Evolutionary conservation across 2,888 invertebrate species (phyloP), one percentile per base, ranked within the genome.

Genomic region (Cyclophora punctaria): DNA sequence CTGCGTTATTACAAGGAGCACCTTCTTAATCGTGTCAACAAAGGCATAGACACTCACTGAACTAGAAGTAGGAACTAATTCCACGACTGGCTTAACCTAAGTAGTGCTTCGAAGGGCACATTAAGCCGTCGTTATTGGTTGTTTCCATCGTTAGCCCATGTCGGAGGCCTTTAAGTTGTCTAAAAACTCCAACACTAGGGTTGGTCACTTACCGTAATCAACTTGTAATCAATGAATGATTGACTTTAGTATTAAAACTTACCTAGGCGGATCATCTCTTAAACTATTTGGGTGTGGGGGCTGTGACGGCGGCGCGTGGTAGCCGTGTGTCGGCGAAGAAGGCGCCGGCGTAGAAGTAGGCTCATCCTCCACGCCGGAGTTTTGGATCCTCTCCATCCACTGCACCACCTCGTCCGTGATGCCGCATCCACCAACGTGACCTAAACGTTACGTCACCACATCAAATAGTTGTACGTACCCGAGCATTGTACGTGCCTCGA

Each of bases 321-420:
- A 64, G 41, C 73, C 73, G 49, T 76, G 74, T 4, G 71, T 55
- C 7, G 78, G 64, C 0, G 78, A 62, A 2, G 75, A 58, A n/a
- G 70, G 62, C 40, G 74, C 65, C 33, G 74, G 63, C 2, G 77
- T 67, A 61, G 83, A 73, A 4, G 80, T 66, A 6, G 73, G 75
- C 45, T 90, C 90, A 44, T 92, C 91, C 56, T 92, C 92, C 43
- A 91, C 90, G 7, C 89, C 94, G 3, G 94, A 93, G 86, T 93
- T 93, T 80, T 97, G 97, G 63, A 98, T 92, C 64, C 91, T 90
- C 69, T 96, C 94, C 98, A 98, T 98, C 97, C 97, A 97, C 70
- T 95, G 93, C 60, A 93, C 92, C 58, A 95, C 92, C 63, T 96
- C 95, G 62, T 96, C 96, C 44, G 93, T 96, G 64, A 96, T 93